These are phyloP conservation scores for Ctenosaura bakeri DNA, from an alignment of 2,797 vertebrate species.

Conservation along the genomic window DNA sequence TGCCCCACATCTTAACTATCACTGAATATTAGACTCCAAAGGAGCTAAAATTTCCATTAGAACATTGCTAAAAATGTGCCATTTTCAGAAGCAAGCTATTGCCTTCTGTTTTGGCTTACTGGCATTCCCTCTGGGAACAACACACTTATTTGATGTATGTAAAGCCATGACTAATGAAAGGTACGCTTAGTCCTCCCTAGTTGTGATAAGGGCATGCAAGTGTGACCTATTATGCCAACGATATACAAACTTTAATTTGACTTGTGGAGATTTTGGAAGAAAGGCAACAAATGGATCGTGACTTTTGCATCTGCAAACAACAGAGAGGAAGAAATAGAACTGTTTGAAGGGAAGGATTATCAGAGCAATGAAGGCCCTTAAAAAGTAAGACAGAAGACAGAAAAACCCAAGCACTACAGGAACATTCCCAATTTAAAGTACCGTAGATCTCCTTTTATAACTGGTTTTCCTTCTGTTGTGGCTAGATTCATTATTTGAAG, in stretches of 20 bases:
- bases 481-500: neutral
- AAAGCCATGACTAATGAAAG: neutral
- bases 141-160: neutral
- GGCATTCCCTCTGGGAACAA: conserved; percentile 10
- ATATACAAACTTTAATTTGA: neutral
- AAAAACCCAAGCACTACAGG: neutral
- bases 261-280: neutral
- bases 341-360: neutral
- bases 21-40: neutral
- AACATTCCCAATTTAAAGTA: neutral
- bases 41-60: neutral
- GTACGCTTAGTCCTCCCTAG: neutral
- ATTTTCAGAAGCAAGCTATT: neutral
- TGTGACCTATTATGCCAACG: neutral
- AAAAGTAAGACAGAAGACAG: neutral
- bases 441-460: neutral
- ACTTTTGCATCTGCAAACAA: neutral
- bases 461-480: neutral
- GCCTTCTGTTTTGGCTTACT: rapidly evolving
- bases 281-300: neutral
- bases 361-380: neutral
- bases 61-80: rapidly evolving
- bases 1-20: neutral
- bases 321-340: neutral
- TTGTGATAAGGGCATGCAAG: neutral